phyloP scores from a whole-genome alignment of 1,140 invertebrate species.

The Tetramorium parvispinum region DNA sequence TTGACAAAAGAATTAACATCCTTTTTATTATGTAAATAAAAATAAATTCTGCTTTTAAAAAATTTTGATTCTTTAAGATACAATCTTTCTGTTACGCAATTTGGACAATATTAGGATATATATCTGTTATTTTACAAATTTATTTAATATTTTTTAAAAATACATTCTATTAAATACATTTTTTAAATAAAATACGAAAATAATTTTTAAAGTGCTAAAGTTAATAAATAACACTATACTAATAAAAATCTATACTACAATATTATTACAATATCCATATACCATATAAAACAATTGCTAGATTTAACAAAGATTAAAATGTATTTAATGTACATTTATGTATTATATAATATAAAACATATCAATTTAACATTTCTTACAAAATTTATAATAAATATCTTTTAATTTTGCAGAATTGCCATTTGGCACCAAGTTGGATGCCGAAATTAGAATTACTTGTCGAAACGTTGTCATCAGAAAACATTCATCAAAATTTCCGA shows the following conservation, averaged over 20 bases:
- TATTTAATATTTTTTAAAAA: neutral
- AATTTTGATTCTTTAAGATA: neutral
- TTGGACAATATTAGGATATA: neutral
- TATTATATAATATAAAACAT: neutral
- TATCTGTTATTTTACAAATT: neutral
- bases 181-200: slow-evolving; percentile 1
- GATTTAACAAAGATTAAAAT: neutral
- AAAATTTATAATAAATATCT: neutral
- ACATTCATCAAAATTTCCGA: slow-evolving; percentile 88
- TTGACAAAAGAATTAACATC: neutral
- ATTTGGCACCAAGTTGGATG: slow-evolving; percentile 92
- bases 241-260: neutral
- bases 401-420: slow-evolving; percentile 88
- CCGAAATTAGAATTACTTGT: slow-evolving; percentile 87
- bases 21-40: neutral
- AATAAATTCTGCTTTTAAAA: neutral
- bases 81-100: neutral
- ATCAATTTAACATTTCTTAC: neutral
- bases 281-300: neutral
- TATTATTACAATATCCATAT: neutral
- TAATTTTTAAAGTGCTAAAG: neutral
- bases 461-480: slow-evolving; percentile 85
- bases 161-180: neutral
- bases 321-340: neutral
- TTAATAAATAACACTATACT: neutral